Conservation (phyloP, 1,140 invertebrate genomes). For the Lasaia peninsularis region DNA sequence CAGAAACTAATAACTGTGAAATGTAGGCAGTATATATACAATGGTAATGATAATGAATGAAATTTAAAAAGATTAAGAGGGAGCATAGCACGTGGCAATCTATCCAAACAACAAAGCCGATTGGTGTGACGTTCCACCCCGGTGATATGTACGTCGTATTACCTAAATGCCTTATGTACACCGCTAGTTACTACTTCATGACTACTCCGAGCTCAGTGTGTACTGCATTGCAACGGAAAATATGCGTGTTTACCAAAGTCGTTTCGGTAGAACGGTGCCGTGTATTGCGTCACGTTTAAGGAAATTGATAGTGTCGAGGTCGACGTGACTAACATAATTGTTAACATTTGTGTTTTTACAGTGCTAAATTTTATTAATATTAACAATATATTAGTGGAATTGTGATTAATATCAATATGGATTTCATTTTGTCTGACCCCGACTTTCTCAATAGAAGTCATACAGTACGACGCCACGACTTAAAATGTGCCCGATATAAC, state of each 20-base stretch:
- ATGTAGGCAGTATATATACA: conserved; percentile 7
- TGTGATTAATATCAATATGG: conserved; percentile 48
- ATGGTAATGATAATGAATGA: conserved; percentile 39
- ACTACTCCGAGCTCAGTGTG: conserved; percentile 76
- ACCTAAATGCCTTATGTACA: conserved; percentile 77
- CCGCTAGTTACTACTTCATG: conserved; percentile 76
- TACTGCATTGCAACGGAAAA: conserved; percentile 77
- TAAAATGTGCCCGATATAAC: conserved; percentile 64
- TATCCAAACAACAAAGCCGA: conserved; percentile 75
- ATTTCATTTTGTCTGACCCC: conserved; percentile 58
- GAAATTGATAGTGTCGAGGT: conserved; percentile 75
- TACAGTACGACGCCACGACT: conserved; percentile 64
- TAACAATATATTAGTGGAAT: conserved; percentile 37
- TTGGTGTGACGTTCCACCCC: conserved; percentile 75
- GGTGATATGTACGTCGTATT: conserved; percentile 75
- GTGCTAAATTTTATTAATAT: conserved; percentile 36
- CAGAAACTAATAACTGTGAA: conserved; percentile 2
- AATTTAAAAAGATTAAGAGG: conserved; percentile 54
- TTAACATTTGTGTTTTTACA: conserved; percentile 53
- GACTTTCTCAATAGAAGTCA: conserved; percentile 61
- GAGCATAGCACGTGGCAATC: conserved; percentile 69
- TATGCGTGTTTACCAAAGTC: conserved; percentile 77
- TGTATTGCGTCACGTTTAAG: conserved; percentile 74
- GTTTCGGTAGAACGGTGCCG: conserved; percentile 76
- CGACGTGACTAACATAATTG: conserved; percentile 72